These are phyloP conservation scores for Cremastinae sp. DNA, from an alignment of 2,888 invertebrate species.

Conservation along the genomic window DNA sequence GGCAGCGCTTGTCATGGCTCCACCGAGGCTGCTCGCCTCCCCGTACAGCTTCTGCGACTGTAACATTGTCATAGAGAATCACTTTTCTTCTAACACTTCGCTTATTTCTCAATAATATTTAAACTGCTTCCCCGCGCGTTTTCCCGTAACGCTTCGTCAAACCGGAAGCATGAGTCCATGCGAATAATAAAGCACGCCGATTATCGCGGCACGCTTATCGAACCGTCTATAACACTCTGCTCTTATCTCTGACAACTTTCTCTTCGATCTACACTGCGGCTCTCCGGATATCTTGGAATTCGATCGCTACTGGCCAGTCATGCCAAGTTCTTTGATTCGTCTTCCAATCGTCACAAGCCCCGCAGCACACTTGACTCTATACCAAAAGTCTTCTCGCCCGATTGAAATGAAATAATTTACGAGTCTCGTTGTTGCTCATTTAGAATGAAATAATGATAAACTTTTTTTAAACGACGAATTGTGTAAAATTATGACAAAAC, in stretches of 20 bases:
- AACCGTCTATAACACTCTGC: background rate
- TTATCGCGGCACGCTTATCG: slow-evolving; percentile 65
- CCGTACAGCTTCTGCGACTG: slow-evolving; percentile 79
- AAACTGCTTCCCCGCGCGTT: background rate
- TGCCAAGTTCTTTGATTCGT: background rate
- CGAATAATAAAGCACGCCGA: slow-evolving; percentile 61
- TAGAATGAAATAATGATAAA: background rate
- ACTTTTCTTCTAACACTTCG: slow-evolving; percentile 21
- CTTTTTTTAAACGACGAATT: background rate
- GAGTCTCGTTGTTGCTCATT: background rate
- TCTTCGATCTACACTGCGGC: slow-evolving; percentile 7
- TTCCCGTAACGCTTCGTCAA: slow-evolving; percentile 64
- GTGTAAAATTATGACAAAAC: background rate
- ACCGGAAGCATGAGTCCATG: slow-evolving; percentile 67
- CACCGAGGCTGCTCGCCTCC: slow-evolving; percentile 75
- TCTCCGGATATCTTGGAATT: slow-evolving; percentile 36
- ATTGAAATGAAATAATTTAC: background rate
- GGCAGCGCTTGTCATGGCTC: slow-evolving; percentile 76
- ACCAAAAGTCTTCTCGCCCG: background rate
- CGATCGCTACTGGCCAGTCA: slow-evolving; percentile 16
- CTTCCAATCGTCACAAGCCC: slow-evolving; percentile 11
- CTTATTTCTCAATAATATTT: background rate
- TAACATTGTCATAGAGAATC: slow-evolving; percentile 78
- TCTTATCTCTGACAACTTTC: slow-evolving; percentile 31
- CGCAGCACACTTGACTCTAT: background rate